Evolutionary conservation across 2,797 vertebrate genomes (phyloP), one percentile per base, ranked within the genome.

Genomic region (Chaetodon trifasciatus): DNA sequence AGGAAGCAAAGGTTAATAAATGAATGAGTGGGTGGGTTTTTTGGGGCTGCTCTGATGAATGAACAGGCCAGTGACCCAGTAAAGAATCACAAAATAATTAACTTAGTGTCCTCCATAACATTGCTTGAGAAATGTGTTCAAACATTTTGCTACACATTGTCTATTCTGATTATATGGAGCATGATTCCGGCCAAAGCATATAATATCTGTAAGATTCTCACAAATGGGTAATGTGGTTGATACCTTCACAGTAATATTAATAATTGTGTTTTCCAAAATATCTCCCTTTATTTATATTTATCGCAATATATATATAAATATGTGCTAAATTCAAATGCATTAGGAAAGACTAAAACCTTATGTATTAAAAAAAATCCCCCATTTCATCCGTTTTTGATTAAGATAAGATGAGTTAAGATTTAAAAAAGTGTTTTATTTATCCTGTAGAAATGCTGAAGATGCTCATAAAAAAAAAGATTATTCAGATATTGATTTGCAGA

Each of bases 1-100:
- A 60, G 60, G 53, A 44, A 52, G 55, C 23, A 60, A 55, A 35
- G 19, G 42, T 32, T 47, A 50, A 60, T 47, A 49, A 40, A 56
- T 57, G 3, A 7, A 32, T 17, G 24, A 11, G 17, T 53, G 32
- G 63, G 28, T 6, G 46, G 17, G 16, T 35, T 77, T n/a, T 55
- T 6, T 0, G 8, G 17, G 35, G 11, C 47, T 69, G 46, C 16
- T 73, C 21, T 37, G 21, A 73, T 46, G 37, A 53, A 46, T 62
- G 6, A 66, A 16, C 19, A 23, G 17, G 19, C 69, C 12, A 40
- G 50, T 17, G 3, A 65, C 17, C 50, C 16, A n/a, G 21, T 47
- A 28, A 49, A 56, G 60, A 42, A 40, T 40, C 11, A 57, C 15
- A 57, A 32, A 46, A 21, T 13, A 58, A 28, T 28, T 57, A 53